A percentile compares a stretch with the other conserved stretches of the same genome.
Conservation (phyloP, 2,888 invertebrate genomes). For the Acrocyrtus sp. region DNA sequence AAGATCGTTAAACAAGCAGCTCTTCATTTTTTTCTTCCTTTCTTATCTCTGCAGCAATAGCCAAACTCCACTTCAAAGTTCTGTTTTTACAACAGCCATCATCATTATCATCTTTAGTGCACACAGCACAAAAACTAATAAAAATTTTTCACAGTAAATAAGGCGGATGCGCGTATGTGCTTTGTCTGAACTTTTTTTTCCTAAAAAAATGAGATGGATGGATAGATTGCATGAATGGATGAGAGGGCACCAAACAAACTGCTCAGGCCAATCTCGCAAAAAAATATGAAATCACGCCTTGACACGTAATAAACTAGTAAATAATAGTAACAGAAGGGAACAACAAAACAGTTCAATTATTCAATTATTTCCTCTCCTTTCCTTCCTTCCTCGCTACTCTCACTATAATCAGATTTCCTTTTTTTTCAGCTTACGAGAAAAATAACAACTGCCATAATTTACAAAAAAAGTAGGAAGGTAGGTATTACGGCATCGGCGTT, state of each 20-base stretch:
- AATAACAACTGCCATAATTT: not conserved
- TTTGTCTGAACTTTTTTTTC: slow-evolving; percentile 1
- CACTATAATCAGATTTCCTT: too few species aligned
- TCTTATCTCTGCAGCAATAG: not conserved
- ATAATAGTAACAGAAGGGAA: too few species aligned
- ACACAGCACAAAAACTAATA: not conserved
- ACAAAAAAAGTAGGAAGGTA: not conserved
- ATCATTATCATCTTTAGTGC: not conserved
- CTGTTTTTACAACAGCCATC: not conserved
- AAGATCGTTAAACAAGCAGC: too few species aligned
- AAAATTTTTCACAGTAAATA: too few species aligned
- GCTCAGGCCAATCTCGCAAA: too few species aligned
- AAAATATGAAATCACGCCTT: slow-evolving; percentile 8
- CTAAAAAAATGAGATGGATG: not conserved
- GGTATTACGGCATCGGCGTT: too few species aligned
- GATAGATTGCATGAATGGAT: not conserved
- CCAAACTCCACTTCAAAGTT: not conserved
- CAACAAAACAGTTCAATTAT: slow-evolving; percentile 1
- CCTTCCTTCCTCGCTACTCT: too few species aligned
- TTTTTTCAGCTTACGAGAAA: too few species aligned
- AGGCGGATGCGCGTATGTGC: too few species aligned
- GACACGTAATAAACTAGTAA: slow-evolving; percentile 7
- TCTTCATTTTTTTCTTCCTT: not conserved
- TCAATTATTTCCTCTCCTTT: not conserved
- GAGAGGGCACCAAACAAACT: too few species aligned